These are phyloP conservation scores for Hippocampus guttulatus DNA, from an alignment of 2,113 vertebrate species.

Conservation along the genomic window DNA sequence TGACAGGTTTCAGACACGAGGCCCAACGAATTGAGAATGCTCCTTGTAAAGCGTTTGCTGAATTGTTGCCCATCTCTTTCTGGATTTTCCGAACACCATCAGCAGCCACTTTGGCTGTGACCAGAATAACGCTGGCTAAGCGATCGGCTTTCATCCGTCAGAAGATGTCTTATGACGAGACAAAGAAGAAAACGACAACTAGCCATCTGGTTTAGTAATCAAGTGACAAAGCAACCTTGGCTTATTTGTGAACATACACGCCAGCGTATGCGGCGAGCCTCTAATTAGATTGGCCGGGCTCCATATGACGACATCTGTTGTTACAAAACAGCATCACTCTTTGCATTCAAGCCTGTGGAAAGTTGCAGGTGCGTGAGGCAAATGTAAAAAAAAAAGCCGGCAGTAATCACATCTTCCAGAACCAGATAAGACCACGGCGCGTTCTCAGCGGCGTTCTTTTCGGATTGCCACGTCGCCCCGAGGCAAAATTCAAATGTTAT, in stretches of 20 bases:
- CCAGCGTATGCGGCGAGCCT: constrained; percentile 29
- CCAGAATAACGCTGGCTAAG: neutral
- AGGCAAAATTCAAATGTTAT: constrained; percentile 29
- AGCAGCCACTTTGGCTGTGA: neutral
- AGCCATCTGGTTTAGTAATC: constrained; percentile 60
- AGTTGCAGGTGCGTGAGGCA: constrained; percentile 37
- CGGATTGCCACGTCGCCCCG: constrained; percentile 18
- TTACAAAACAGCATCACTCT: constrained; percentile 38
- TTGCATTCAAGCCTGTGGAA: constrained; percentile 38
- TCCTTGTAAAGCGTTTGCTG: neutral
- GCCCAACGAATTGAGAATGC: too few relatives aligned
- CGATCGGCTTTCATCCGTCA: neutral
- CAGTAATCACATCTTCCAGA: constrained; percentile 57
- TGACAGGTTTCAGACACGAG: neutral
- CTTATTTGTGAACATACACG: constrained; percentile 62
- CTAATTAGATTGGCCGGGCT: constrained; percentile 59
- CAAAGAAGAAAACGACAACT: constrained; percentile 38
- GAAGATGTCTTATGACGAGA: constrained; percentile 19
- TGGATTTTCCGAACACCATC: neutral
- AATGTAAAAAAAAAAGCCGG: constrained; percentile 48
- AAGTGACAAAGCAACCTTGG: constrained; percentile 45
- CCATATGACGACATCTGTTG: constrained; percentile 23
- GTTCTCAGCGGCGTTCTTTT: constrained; percentile 14
- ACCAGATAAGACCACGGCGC: constrained; percentile 36
- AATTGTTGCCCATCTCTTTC: neutral